Evolutionary conservation across 2,888 invertebrate species (phyloP).

Genomic region (Hymenopus coronatus): DNA sequence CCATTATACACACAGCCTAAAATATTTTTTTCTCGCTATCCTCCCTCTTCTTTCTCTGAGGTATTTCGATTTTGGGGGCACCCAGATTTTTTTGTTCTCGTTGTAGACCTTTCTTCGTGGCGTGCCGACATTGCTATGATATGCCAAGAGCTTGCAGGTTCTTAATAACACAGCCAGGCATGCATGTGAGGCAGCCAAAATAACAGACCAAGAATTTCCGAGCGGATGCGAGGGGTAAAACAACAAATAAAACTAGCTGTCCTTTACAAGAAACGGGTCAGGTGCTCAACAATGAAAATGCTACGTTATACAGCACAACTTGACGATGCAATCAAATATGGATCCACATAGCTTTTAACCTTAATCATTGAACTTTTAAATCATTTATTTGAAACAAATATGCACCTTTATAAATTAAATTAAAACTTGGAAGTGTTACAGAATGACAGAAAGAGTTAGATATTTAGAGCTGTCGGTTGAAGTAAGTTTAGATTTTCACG

Average conservation of each 20-base stretch:
- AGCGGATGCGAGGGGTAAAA: neutral
- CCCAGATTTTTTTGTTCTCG: neutral
- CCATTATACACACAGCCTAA: slow-evolving; percentile 17
- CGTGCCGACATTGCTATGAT: neutral
- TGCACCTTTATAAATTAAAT: too few species aligned
- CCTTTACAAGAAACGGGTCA: neutral
- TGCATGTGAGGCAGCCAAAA: neutral
- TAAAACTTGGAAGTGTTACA: too few species aligned
- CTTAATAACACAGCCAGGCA: neutral
- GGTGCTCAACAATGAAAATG: neutral
- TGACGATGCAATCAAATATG: too few species aligned
- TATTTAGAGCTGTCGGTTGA: too few species aligned
- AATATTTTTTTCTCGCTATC: neutral
- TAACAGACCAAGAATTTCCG: neutral
- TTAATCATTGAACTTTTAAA: too few species aligned
- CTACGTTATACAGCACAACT: neutral
- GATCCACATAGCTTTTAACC: too few species aligned
- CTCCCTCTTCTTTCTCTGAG: neutral
- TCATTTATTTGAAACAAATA: too few species aligned
- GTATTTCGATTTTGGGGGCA: slow-evolving; percentile 1
- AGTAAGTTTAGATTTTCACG: too few species aligned
- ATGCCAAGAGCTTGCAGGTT: neutral
- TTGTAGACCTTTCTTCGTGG: neutral
- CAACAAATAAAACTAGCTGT: neutral
- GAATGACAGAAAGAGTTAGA: too few species aligned